Evolutionary conservation across 92 coral and sea anemone genomes (phyloP), one percentile per base, ranked within the genome.

Genomic region (Blastomussa wellsi): DNA sequence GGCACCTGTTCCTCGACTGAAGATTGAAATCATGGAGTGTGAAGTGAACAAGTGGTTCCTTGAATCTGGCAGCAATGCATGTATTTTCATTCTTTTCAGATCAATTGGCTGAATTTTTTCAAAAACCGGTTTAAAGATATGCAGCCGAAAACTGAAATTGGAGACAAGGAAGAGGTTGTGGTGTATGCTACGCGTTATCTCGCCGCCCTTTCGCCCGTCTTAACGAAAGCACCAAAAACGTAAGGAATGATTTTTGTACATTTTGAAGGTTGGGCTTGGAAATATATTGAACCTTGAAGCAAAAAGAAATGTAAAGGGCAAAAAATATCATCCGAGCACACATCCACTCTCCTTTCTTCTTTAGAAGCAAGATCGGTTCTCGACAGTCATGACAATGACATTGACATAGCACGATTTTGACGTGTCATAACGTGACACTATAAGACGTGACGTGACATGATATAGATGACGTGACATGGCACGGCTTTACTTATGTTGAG

Each of bases 151-250:
- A 66, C 93, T 38, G 41, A 72, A 2, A 92, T 94, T 37, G 76
- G 71, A 62, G 92, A 88, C 16, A 74, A 84, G 1, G 98, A 94
- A 48, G 89, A 90, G 59, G 88, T 94, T 1, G 98, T 94, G 36
- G 92, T 94, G 39, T 80, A 90, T 26, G 98, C 93, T 12, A 92
- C 93, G 3, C 92, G 90, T 5, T 94, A 94, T 77, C 89, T 94
- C n/a, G 75, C 77, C 1, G 82, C 52, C 35, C 67, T 93, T 68
- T 88, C 93, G 41, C 76, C 89, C 7, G 91, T 94, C 60, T 88
- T 94, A 28, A 24, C 37, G 9, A 73, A 67, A 17, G 85, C 98
- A 26, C 51, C 89, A 42, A 24, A 86, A 24, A 85, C 73, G 98
- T 92, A 66, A 87, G 98, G 47, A 59, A 22, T 55, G 44, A 22